Percentiles rank a stretch among this genome's conserved stretches.
Evolutionary conservation across 1,140 invertebrate genomes (phyloP).

Genomic region (Propsilocerus akamusi): DNA sequence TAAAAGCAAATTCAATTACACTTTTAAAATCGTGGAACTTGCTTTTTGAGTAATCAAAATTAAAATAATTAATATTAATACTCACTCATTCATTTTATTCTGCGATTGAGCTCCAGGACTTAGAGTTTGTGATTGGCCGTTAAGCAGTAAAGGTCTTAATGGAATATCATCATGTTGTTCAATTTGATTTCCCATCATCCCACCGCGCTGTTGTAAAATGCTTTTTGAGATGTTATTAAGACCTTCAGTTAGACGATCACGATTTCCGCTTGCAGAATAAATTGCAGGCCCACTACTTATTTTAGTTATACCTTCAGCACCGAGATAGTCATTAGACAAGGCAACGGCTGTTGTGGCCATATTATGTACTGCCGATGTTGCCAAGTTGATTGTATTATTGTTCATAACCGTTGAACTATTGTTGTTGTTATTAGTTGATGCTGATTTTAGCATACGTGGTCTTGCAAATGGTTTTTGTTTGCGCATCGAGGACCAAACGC

Average conservation of each 20-base stretch:
- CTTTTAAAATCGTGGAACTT: too few species aligned
- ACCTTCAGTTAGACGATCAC: conserved; percentile 33
- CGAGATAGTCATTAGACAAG: not conserved
- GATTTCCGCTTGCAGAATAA: too few species aligned
- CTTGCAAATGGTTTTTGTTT: conserved; percentile 22
- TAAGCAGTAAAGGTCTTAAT: conserved; percentile 49
- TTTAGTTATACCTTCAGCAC: not conserved
- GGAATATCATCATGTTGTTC: conserved; percentile 35
- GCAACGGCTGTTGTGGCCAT: not conserved
- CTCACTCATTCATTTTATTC: conserved; percentile 49
- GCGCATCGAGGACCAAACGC: conserved; percentile 80
- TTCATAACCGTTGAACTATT: conserved; percentile 5
- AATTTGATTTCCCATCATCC: conserved; percentile 5
- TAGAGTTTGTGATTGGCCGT: conserved; percentile 41
- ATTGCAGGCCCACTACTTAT: not conserved
- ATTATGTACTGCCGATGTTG: not conserved
- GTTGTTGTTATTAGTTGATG: conserved; percentile 16
- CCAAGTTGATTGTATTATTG: conserved; percentile 5
- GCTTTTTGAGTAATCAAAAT: too few species aligned
- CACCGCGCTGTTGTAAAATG: conserved; percentile 24
- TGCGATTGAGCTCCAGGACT: conserved; percentile 10
- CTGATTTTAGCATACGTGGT: conserved; percentile 14
- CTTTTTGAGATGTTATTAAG: conserved; percentile 35
- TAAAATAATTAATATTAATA: too few species aligned
- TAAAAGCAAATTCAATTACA: too few species aligned